Percentiles rank a stretch among this genome's conserved stretches.
Evolutionary conservation across 2,797 vertebrate species (phyloP).

Genomic region (Sebastes iracundus): DNA sequence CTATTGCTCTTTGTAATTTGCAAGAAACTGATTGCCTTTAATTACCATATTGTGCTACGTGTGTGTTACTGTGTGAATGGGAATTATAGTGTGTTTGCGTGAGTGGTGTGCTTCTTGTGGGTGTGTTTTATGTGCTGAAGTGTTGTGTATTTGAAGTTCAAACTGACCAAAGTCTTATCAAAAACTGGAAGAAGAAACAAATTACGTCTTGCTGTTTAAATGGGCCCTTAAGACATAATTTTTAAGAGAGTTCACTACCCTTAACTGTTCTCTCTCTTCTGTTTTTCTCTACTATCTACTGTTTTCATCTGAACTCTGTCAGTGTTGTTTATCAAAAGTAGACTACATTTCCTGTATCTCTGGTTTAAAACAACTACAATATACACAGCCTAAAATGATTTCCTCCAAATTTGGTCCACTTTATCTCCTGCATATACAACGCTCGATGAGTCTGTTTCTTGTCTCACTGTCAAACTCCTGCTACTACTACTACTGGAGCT

Average conservation of each 20-base stretch:
- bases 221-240: not conserved
- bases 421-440: not conserved
- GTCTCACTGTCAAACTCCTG: constrained; percentile 2
- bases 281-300: not conserved
- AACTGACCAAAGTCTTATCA: constrained; percentile 1
- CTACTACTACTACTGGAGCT: not conserved
- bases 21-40: constrained; percentile 32
- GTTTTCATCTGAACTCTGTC: not conserved
- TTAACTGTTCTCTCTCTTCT: not conserved
- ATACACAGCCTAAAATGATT: constrained; percentile 3
- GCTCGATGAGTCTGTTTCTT: not conserved
- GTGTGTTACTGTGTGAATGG: not conserved
- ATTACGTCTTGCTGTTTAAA: not conserved
- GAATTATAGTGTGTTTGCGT: not conserved
- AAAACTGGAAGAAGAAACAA: not conserved
- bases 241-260: not conserved
- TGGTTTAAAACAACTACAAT: not conserved
- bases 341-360: constrained; percentile 7
- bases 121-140: not conserved
- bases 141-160: not conserved
- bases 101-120: not conserved
- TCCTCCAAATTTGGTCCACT: not conserved
- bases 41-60: constrained; percentile 3
- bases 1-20: constrained; percentile 29
- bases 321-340: not conserved